Evolutionary conservation across 37 sponge, comb jelly and placozoan genomes (phyloP), one percentile per base, ranked within the genome.

Genomic region (Halisarca cf. caerulea): DNA sequence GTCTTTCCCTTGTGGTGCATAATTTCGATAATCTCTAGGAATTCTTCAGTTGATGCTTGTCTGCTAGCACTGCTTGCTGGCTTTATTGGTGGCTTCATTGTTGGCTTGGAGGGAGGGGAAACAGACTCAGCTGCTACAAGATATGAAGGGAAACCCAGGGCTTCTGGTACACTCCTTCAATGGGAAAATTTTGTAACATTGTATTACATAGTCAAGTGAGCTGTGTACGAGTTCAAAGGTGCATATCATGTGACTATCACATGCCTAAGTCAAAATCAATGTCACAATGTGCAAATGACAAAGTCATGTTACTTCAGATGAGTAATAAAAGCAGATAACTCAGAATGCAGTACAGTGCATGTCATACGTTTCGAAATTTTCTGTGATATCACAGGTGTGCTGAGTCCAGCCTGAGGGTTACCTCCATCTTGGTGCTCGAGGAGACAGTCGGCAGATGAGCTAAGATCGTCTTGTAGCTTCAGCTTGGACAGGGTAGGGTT

Each of bases 1-100:
- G 6, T 62, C 64, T 62, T 62, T 15, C 64, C 64, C 30, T 62
- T 62, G 25, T 62, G 64, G 64, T 30, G 30, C 64, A 62, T 62
- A 6, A 28, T 7, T 62, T n/a, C 25, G 18, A 28, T 23, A 28
- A 20, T n/a, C 25, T 28, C 30, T 6, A 62, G 64, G n/a, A 30
- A 62, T 28, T 15, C 30, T 6, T 62, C 64, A 30, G 15, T 23
- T 20, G 64, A 20, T 7, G 30, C 30, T 7, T 8, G 64, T 15
- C n/a, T 28, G 30, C 30, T 28, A 32, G 35, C 57, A 55, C 57
- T 20, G n/a, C 6, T 23, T 62, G 64, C n/a, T 62, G 6, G 15
- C 15, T 20, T 20, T 7, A 62, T 62, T 20, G 17, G 17, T 11
- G 17, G 57, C 11, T 11, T 55, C n/a, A n/a, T n/a, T n/a, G n/a